Evolutionary conservation across 2,888 invertebrate genomes (phyloP), one percentile per base, ranked within the genome.

Genomic region (Pollenia amentaria): DNA sequence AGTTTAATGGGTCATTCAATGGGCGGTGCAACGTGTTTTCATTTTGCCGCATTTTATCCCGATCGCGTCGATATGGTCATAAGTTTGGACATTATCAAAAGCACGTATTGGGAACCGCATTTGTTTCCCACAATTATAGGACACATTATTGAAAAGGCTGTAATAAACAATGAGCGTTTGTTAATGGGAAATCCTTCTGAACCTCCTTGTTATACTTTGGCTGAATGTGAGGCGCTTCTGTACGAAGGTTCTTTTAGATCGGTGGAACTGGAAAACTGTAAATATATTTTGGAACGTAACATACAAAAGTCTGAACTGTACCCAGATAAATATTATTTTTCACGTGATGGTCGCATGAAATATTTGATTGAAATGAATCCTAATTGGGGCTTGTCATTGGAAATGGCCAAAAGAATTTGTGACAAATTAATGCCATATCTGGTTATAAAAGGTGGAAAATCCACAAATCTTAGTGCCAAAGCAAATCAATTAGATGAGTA

Each of bases 1-100:
- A 95, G 96, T 0, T 90, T 97, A 10, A 90, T 97, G 88, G 95
- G 95, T 1, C 97, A 97, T 90, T 96, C 96, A 0, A 94, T 96
- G 94, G 95, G 96, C 16, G 95, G 95, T 1, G 94, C 95, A 72
- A 93, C 95, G 1, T 94, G 94, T 12, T 95, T 95, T 91, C 93
- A 95, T 16, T 97, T 95, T 89, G 94, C 96, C 1, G 93, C 95
- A 48, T 89, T 95, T 0, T 96, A 94, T 90, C 93, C 93, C 0
- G 93, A 91, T 40, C 91, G 91, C 51, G 89, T 92, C 46, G 93
- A 93, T 87, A 89, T 93, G 90, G 77, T 93, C 40, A 91, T 93
- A 65, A 90, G 91, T 80, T 88, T 93, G 55, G 93, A 93, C 70
- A 89, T 91, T 11, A 89, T 93, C 7, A 89, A 91, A 64, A 91